A percentile compares a stretch with the other conserved stretches of the same genome.
Evolutionary conservation across 2,113 vertebrate genomes (phyloP).

Genomic region (Nettapus auritus): DNA sequence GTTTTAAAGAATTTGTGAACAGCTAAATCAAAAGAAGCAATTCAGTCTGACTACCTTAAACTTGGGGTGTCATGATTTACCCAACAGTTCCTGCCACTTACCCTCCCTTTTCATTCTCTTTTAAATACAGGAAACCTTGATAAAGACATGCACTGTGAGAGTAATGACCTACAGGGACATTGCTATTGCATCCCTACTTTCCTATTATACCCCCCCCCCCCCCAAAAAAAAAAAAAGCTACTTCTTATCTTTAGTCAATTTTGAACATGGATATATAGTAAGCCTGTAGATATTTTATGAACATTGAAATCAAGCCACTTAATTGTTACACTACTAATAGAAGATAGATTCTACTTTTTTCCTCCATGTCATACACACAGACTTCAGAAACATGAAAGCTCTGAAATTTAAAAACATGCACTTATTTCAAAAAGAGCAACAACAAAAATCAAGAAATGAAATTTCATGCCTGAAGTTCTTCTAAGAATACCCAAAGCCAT

Average conservation of each 20-base stretch:
- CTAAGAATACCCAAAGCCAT: neutral
- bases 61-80: neutral
- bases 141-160: neutral
- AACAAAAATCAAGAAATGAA: neutral
- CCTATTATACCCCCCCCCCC: neutral
- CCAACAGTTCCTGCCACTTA: neutral
- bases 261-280: neutral
- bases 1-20: neutral
- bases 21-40: neutral
- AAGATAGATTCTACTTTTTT: neutral
- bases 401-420: neutral
- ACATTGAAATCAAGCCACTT: neutral
- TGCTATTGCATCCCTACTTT: neutral
- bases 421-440: neutral
- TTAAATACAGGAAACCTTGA: neutral
- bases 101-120: neutral
- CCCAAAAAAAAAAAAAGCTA: neutral
- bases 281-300: neutral
- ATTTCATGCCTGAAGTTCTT: neutral
- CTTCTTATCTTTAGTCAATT: neutral
- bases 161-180: neutral
- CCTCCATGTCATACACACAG: neutral
- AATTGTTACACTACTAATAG: neutral
- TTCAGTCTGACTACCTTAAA: neutral
- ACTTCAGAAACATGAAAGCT: neutral